Conservation (phyloP, 2,113 vertebrate species). For the Orycteropus afer region DNA sequence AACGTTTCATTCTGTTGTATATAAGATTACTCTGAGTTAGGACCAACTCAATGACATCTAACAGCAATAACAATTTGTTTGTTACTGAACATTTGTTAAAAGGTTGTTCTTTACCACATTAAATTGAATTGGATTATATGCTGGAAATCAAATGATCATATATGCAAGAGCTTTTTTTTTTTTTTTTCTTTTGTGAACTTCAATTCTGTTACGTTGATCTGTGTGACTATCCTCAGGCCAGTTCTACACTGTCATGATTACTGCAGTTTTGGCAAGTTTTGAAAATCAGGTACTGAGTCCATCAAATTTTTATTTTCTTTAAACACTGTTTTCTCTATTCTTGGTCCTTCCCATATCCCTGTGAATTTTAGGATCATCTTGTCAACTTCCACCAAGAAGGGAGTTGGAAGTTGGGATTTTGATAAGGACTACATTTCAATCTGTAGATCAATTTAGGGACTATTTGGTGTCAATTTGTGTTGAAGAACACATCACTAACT, state of each 20-base stretch:
- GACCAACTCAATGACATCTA: too few species aligned
- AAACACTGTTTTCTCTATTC: not conserved
- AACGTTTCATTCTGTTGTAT: too few species aligned
- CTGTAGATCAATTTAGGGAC: not conserved
- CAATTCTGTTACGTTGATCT: not conserved
- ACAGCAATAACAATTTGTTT: too few species aligned
- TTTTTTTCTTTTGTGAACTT: not conserved
- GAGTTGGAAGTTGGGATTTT: not conserved
- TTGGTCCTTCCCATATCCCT: not conserved
- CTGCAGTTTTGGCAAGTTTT: not conserved
- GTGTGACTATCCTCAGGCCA: not conserved
- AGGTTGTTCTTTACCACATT: too few species aligned
- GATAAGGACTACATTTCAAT: not conserved
- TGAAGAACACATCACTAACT: not conserved
- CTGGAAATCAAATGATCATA: not conserved
- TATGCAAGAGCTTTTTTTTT: not conserved
- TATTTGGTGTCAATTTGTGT: not conserved
- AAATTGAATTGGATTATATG: too few species aligned
- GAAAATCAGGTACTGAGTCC: not conserved
- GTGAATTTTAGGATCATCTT: too few species aligned
- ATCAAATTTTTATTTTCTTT: not conserved
- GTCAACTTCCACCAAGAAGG: not conserved
- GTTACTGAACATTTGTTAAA: too few species aligned
- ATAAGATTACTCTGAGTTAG: too few species aligned
- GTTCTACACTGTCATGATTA: not conserved